Base-by-base conservation (phyloP, 1,140 invertebrate species). In the Eufriesea mexicana region DNA sequence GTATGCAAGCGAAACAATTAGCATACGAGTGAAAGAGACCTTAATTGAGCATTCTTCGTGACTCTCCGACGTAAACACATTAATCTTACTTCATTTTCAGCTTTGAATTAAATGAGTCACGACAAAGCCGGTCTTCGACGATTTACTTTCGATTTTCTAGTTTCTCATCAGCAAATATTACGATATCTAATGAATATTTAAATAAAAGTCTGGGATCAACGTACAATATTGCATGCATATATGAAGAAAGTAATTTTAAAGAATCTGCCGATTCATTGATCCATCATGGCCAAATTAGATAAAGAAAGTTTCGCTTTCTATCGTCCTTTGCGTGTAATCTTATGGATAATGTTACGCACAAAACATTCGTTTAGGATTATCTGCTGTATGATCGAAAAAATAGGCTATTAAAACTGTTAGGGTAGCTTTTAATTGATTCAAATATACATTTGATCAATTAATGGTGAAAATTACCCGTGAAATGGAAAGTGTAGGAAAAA, bases 401-500 rank as follows among this genome's bases (percentile, higher is more conserved):
- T 51, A 18, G 5, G 23, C 45, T 47, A 35, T 68, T 47, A 23
- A 47, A 9, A 2, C 45, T 12, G 2, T 70, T 49, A 51, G n/a
- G 25, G 28, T 28, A 70, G 35, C n/a, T 42, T 42, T 20, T 20
- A 20, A 51, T 70, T 28, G 18, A 42, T 70, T 70, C n/a, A 51
- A n/a, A 25, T 42, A 35, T 64, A 0, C 5, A n/a, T 2, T 8
- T 23, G 16, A 14, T n/a, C 18, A 57, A 62, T 80, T 82, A 67
- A 42, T 12, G 35, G 55, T 62, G 79, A 75, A 77, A 86, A 86
- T 70, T 61, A 59, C 20, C 57, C 25, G 67, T 76, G 78, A 81
- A 77, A 78, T 84, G 47, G 83, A 86, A 86, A 84, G 82, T 66
- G 16, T 51, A 79, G 45, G 67, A 73, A 55, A 23, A 45, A 35